Evolutionary conservation across 2,888 invertebrate species (phyloP), one percentile per base, ranked within the genome.

Genomic region (Ashinkailepas kermadecensis): DNA sequence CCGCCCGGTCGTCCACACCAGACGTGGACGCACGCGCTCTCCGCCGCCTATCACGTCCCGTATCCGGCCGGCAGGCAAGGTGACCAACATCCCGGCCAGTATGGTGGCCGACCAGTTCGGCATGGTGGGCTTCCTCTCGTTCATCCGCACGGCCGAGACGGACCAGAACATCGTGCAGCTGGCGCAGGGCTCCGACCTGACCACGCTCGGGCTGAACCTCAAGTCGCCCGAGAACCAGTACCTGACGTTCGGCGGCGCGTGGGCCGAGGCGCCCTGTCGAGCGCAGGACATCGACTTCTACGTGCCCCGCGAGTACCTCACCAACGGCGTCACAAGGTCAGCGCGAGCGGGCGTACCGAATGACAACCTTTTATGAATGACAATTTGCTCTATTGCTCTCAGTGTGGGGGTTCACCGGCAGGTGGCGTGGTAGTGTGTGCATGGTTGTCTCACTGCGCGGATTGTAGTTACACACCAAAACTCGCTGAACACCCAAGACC

Each of bases 71-170:
- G 74, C 54, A 74, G 96, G 96, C 86, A 94, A 95, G 90, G 97
- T 99, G 87, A 95, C 97, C 88, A 97, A 98, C 90, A 99, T 99
- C 90, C 99, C 99, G 84, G 92, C 93, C 85, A 95, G 95, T 87
- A 99, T 99, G 99, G 96, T 99, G 85, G 95, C 94, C 86, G 99
- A 99, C 90, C 99, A 99, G 90, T 99, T 97, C 89, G 99, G 99
- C 86, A 99, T 99, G 91, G 97, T 99, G 85, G 99, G 99, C 80
- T 91, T 99, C 86, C 90, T 99, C 88, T 97, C 99, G 85, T 99
- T 99, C 89, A 97, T 99, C 86, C 92, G 98, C 87, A 97, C 97
- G 84, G 97, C 98, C 84, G 99, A 99, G 89, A 94, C 96, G 82
- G 97, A 99, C 89, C 97, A 96, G 81, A 96, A 96, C 89, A 91